A percentile compares a stretch with the other conserved stretches of the same genome.
These are phyloP conservation scores for Hippocampus kuda DNA, from an alignment of 2,797 vertebrate species.

Conservation along the genomic window DNA sequence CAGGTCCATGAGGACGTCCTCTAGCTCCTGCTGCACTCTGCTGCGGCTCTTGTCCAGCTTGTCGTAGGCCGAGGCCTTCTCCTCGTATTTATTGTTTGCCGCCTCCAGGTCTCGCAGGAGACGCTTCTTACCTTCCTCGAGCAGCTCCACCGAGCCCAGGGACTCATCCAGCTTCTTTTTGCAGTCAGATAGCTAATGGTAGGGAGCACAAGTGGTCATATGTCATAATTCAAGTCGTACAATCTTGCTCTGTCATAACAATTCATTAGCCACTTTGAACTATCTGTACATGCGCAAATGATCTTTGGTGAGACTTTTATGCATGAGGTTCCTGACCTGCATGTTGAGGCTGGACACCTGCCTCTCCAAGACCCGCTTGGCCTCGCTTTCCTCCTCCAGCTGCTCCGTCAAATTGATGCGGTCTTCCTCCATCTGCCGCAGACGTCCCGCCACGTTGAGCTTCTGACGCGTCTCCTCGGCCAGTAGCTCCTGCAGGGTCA, in stretches of 20 bases:
- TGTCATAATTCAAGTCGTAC: too few species aligned
- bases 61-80: slow-evolving; percentile 85
- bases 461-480: slow-evolving; percentile 94
- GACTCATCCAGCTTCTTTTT: slow-evolving; percentile 90
- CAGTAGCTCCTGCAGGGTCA: slow-evolving; percentile 75
- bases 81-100: slow-evolving; percentile 78
- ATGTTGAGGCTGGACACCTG: slow-evolving; percentile 81
- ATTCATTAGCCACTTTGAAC: neutral
- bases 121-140: slow-evolving; percentile 90
- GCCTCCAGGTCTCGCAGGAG: slow-evolving; percentile 86
- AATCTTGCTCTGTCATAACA: too few species aligned
- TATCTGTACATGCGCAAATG: neutral
- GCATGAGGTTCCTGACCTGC: slow-evolving; percentile 68
- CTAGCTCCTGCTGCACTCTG: slow-evolving; percentile 89
- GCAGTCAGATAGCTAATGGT: slow-evolving; percentile 77
- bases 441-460: slow-evolving; percentile 80
- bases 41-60: slow-evolving; percentile 94
- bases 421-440: slow-evolving; percentile 89
- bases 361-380: slow-evolving; percentile 81
- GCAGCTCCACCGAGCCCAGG: slow-evolving; percentile 66
- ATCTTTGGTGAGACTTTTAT: neutral
- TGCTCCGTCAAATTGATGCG: slow-evolving; percentile 81
- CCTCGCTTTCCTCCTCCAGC: slow-evolving; percentile 88
- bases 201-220: neutral
- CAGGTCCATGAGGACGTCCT: slow-evolving; percentile 86